Base-by-base conservation (phyloP, 2,113 vertebrate genomes). In the Lamprologus speciosus region DNA sequence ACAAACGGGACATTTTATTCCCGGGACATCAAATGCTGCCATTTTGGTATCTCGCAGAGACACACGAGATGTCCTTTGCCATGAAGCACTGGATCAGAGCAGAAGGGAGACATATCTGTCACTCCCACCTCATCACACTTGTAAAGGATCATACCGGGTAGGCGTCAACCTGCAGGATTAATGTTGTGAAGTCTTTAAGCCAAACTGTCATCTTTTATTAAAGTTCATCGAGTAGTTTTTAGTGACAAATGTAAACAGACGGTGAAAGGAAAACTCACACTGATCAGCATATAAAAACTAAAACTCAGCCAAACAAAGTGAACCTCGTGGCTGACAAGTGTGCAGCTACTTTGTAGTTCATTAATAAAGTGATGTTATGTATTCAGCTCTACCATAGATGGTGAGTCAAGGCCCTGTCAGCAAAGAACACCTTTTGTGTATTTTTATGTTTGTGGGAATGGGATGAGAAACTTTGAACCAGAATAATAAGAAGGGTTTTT, bases 341-440 rank as follows among this genome's bases (percentile, higher is more conserved):
- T 50, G 70, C 9, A 10, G 17, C 70, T 12, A 3, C 16, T 50
- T 31, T 19, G 6, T 47, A 75, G 40, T 19, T 31, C 9, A 19
- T 78, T 31, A 50, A 75, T 47, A 75, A 17, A 47, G 9, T 0
- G 23, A 1, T 0, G 2, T 31, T 19, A 19, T 19, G 0, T 31
- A 31, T 50, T 50, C 45, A 31, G 45, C 16, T 19, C 23, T 31
- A 78, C 7, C 6, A 47, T 0, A 17, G 3, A 17, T 28, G 6
- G 16, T 19, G 42, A 17, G 3, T 8, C 40, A 0, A 47, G 21
- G 70, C 70, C 42, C 6, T 28, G 0, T 26, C 21, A 16, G 23
- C 40, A 47, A 47, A 75, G 1, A 26, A 26, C 40, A 17, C 9
- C 40, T 47, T 47, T 4, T 73, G n/a, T 73, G 37, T 45, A 7